Evolutionary conservation across 2,113 vertebrate species (phyloP).

Genomic region (Nothoprocta perdicaria): DNA sequence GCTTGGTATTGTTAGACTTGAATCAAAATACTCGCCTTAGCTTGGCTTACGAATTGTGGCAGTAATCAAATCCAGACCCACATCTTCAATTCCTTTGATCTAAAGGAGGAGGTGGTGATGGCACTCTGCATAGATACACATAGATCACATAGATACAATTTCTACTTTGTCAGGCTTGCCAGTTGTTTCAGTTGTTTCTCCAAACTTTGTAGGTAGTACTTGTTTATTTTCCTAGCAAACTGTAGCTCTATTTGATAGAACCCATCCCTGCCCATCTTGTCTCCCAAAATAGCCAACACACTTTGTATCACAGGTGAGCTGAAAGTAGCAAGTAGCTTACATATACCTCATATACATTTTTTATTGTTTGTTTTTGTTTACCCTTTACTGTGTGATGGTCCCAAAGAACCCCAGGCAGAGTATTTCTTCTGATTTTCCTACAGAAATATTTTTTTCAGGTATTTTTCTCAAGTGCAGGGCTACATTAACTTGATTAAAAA

Average conservation of each 20-base stretch:
- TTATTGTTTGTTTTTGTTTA: not conserved
- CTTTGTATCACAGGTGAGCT: not conserved
- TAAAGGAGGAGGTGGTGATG: not conserved
- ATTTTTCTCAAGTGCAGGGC: not conserved
- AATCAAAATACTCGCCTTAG: not conserved
- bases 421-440: not conserved
- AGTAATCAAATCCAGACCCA: not conserved
- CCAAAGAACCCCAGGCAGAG: not conserved
- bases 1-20: not conserved
- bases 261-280: not conserved
- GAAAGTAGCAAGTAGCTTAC: accelerated
- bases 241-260: not conserved
- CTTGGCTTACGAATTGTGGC: not conserved
- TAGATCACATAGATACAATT: not conserved
- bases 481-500: not conserved
- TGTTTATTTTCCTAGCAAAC: not conserved
- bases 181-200: not conserved
- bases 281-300: not conserved
- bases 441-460: not conserved
- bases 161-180: not conserved
- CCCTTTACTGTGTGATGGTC: not conserved
- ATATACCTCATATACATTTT: not conserved
- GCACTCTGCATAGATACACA: no score
- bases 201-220: not conserved
- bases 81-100: not conserved